Evolutionary conservation across 2,888 invertebrate species (phyloP), one percentile per base, ranked within the genome.

Genomic region (Tolmerus cingulatus): DNA sequence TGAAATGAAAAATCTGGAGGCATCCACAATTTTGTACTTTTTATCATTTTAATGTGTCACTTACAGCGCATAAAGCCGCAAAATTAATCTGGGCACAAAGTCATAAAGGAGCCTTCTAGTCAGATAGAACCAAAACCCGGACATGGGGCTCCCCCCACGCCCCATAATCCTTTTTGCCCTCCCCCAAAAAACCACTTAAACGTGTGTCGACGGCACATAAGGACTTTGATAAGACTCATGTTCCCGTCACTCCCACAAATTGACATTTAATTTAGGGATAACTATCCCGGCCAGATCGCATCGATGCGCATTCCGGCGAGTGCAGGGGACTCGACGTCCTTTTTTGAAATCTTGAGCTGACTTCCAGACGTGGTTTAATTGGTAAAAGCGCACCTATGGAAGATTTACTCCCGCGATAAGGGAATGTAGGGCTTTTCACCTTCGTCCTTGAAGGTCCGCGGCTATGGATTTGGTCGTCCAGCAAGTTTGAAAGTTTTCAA

Each of bases 41-140:
- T 87, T 87, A 87, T 87, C 87, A 87, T 87, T 87, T 87, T 81
- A 87, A 87, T 81, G 81, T 87, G 87, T 87, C 87, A 87, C 74
- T 74, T 81, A 87, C 87, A 87, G 87, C 40, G 40, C 19, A 87
- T 66, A 87, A 82, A 87, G 74, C 82, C 87, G 82, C 81, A 87
- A 81, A 82, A 87, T 87, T 87, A 87, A 87, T 87, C 87, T 87
- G 81, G 82, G 74, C 37, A 82, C 74, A 87, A 66, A 78, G 74
- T 81, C 81, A 74, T 87, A 74, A 87, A 78, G 87, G 51, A 74
- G 23, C 46, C 85, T 66, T 19, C 74, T 85, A 85, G 85, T 85
- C 46, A 87, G 87, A 78, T 87, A 87, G 46, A 79, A n/a, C 87
- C 66, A 66, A 74, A 40, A 74, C 57, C 87, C 43, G 66, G 66